Base-by-base conservation (phyloP, 2,888 invertebrate genomes). In the Cyclophora albipunctata region DNA sequence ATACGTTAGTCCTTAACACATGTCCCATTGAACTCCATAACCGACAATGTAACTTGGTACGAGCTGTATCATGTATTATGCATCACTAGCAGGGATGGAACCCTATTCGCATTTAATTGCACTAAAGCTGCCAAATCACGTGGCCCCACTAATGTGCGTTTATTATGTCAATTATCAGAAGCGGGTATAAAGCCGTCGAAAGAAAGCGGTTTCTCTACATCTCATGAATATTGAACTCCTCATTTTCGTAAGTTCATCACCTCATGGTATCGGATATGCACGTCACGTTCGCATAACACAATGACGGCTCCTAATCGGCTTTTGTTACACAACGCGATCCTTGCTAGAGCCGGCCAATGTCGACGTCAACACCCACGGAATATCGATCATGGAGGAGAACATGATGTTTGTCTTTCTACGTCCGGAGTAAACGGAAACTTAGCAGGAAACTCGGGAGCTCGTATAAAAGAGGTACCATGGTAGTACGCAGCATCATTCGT, bases 241-340 rank as follows among this genome's bases (percentile, higher is more conserved):
- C 61, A 70, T 80, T 79, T 77, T 77, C 71, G 73, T 71, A 71
- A 73, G 72, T 68, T 69, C 60, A 72, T 63, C 72, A 73, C 68
- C 66, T 63, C 48, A 40, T 34, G 48, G 47, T 40, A 44, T 54
- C 33, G 34, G 50, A 62, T 58, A 81, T 58, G 65, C 79, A 49
- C 51, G 71, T 73, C 86, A 84, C 84, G 85, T 81, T 49, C 71
- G 57, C 62, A 37, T 60, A 69, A 67, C 68, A 83, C 87, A 86
- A 85, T 84, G 84, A 75, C 81, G 75, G 69, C 69, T 75, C 76
- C 83, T 85, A 86, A 85, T 83, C 84, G 82, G 74, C 67, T 65
- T 62, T 64, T 62, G 65, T 87, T 84, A 81, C 81, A 70, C 83
- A 82, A 88, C 71, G 63, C 71, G 78, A 81, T 80, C 77, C 71